A percentile compares a stretch with the other conserved stretches of the same genome.
Conservation (phyloP, 2,888 invertebrate genomes). For the Junonia oenone region DNA sequence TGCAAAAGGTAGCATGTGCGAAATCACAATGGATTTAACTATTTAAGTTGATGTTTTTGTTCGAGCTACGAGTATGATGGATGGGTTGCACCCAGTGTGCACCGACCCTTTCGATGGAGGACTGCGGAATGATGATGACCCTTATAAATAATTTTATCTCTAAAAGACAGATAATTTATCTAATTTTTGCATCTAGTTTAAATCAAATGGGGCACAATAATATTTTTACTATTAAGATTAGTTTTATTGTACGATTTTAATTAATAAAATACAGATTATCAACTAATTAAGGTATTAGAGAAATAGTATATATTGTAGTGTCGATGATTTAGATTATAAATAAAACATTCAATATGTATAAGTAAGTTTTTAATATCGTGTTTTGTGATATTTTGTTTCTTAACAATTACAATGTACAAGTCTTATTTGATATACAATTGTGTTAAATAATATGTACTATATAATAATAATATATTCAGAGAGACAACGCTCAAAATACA, state of each 20-base stretch:
- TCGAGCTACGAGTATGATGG: constrained; percentile 51
- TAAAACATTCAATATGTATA: constrained; percentile 38
- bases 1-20: constrained; percentile 67
- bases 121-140: constrained; percentile 9
- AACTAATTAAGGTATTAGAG: too few species aligned
- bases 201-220: too few species aligned
- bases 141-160: constrained; percentile 17
- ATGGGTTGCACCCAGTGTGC: constrained; percentile 36
- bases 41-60: constrained; percentile 45
- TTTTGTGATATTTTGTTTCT: constrained; percentile 61
- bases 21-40: constrained; percentile 62
- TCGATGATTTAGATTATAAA: background rate
- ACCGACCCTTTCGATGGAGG: constrained; percentile 23
- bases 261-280: too few species aligned
- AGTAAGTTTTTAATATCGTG: constrained; percentile 61
- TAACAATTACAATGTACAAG: constrained; percentile 73
- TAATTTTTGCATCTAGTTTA: constrained; percentile 4
- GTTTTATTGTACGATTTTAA: too few species aligned
- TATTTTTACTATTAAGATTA: too few species aligned
- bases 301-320: too few species aligned
- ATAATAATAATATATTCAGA: constrained; percentile 49
- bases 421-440: constrained; percentile 63
- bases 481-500: constrained; percentile 53
- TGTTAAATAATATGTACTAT: constrained; percentile 60
- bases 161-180: constrained; percentile 7